Conservation (phyloP, 2,888 invertebrate genomes). For the Caenorhabditis virilis region DNA sequence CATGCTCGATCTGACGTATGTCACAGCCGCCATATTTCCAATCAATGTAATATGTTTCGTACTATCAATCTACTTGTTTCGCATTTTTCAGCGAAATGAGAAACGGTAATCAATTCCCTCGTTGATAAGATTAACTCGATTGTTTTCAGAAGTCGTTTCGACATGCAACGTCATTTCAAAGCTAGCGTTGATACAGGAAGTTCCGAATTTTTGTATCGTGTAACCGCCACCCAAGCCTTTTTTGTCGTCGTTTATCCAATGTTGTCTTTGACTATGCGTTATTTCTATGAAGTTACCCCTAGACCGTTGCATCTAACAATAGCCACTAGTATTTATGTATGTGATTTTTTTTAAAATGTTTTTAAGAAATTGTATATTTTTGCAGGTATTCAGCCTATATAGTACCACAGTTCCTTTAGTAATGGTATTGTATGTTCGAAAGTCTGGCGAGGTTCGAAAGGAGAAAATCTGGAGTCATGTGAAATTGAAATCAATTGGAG, state of each 20-base stretch:
- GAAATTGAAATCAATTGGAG: constrained; percentile 26
- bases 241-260: constrained; percentile 21
- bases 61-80: constrained; percentile 23
- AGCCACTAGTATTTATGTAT: constrained; percentile 32
- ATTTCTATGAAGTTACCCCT: constrained; percentile 12
- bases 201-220: constrained; percentile 28
- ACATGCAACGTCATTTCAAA: constrained; percentile 30
- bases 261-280: constrained; percentile 10
- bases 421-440: constrained; percentile 13
- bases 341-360: constrained; percentile 1
- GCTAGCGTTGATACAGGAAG: constrained; percentile 30
- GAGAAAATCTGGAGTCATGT: constrained; percentile 20
- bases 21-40: constrained; percentile 22
- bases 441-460: constrained; percentile 2
- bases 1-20: constrained; percentile 9
- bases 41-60: constrained; percentile 35
- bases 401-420: constrained; percentile 19
- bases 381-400: constrained; percentile 38
- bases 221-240: constrained; percentile 30
- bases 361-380: constrained; percentile 4
- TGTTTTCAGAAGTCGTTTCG: constrained; percentile 37
- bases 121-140: too few relatives aligned
- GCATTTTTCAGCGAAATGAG: constrained; percentile 17
- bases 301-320: constrained; percentile 15
- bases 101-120: constrained; percentile 22